These are phyloP conservation scores for Saccostrea cuccullata DNA, from an alignment of 1,140 invertebrate genomes.

Conservation along the genomic window DNA sequence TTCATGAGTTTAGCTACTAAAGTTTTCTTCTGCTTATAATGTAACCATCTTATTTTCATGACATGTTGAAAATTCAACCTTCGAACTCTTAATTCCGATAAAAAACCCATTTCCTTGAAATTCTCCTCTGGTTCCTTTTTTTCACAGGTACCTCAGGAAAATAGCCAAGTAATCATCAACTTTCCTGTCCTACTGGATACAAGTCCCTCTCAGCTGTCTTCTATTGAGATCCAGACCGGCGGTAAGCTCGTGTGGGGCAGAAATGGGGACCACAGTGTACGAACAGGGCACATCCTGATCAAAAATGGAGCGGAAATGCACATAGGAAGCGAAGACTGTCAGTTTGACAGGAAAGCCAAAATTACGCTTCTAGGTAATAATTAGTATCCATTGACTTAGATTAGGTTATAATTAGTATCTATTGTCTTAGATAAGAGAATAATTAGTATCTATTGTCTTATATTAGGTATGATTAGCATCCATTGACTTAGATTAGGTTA, in stretches of 20 bases:
- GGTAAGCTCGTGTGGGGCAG: slow-evolving; percentile 7
- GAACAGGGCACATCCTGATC: not conserved
- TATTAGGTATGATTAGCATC: too few species aligned
- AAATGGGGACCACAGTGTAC: not conserved
- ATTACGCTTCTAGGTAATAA: slow-evolving; percentile 4
- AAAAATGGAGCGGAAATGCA: slow-evolving; percentile 29
- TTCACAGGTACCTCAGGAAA: not conserved
- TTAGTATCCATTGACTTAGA: not conserved
- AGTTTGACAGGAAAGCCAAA: slow-evolving; percentile 15
- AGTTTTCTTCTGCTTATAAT: too few species aligned
- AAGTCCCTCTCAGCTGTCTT: not conserved
- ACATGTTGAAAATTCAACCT: too few species aligned
- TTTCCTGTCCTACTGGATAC: slow-evolving; percentile 1
- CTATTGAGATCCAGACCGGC: not conserved
- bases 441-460: too few species aligned
- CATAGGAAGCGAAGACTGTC: slow-evolving; percentile 32
- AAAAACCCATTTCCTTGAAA: too few species aligned
- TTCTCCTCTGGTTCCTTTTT: too few species aligned
- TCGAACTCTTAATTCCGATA: too few species aligned
- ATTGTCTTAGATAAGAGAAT: too few species aligned
- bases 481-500: too few species aligned
- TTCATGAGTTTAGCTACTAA: too few species aligned
- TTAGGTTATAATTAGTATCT: not conserved
- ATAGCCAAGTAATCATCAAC: not conserved
- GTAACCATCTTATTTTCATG: too few species aligned